These are phyloP conservation scores for Mechanitis mazaeus DNA, from an alignment of 2,888 invertebrate genomes.

Conservation along the genomic window DNA sequence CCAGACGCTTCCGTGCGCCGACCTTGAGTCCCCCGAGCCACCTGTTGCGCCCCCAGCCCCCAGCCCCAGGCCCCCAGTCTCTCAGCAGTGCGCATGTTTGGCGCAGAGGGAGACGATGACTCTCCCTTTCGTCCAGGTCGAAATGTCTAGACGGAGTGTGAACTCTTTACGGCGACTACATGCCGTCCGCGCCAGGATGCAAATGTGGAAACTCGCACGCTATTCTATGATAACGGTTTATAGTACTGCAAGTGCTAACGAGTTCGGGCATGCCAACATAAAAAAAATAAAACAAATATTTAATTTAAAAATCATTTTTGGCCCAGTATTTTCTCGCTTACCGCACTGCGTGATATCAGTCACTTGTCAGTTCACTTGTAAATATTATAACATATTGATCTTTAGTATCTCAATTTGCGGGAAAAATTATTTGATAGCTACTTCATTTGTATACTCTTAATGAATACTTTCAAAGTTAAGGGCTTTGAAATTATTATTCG, in stretches of 20 bases:
- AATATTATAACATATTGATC: no score
- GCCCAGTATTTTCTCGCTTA: no score
- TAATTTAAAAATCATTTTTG: no score
- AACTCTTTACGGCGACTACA: slow-evolving; percentile 58
- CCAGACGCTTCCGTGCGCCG: slow-evolving; percentile 73
- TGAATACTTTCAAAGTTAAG: slow-evolving; percentile 7
- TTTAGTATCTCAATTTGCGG: no score
- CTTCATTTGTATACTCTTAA: not conserved
- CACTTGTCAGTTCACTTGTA: no score
- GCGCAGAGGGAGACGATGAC: slow-evolving; percentile 51
- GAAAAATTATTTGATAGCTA: not conserved
- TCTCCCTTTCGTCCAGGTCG: slow-evolving; percentile 64
- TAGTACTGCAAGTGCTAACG: no score
- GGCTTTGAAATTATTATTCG: slow-evolving; percentile 8
- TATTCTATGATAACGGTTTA: not conserved
- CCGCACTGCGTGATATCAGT: no score
- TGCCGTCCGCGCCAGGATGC: slow-evolving; percentile 22
- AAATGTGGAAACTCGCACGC: slow-evolving; percentile 44
- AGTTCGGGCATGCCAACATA: no score
- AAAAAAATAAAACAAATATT: no score
- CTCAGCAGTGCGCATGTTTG: slow-evolving; percentile 64
- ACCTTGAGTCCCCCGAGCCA: slow-evolving; percentile 62
- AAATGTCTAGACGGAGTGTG: slow-evolving; percentile 72
- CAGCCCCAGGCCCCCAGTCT: slow-evolving; percentile 47
- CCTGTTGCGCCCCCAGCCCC: slow-evolving; percentile 53